phyloP scores from a whole-genome alignment of 2,113 vertebrate genomes.

The Haemorhous mexicanus region DNA sequence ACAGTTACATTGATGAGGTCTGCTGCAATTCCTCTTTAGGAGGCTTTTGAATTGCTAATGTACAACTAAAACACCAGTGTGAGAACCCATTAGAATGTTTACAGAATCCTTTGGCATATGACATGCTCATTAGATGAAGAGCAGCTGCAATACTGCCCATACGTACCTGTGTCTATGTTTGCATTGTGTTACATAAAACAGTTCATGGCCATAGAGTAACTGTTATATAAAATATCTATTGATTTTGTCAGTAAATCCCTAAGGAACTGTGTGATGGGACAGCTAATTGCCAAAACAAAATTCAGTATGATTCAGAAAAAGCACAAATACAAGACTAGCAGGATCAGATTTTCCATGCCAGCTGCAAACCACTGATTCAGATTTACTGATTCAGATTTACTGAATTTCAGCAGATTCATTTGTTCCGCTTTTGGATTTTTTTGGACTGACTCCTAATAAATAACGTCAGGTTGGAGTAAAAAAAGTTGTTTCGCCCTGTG shows the following conservation, averaged over 20 bases:
- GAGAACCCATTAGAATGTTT: neutral
- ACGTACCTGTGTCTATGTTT: neutral
- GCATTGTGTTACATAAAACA: neutral
- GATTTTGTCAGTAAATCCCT: neutral
- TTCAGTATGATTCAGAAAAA: neutral
- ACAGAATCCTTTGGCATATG: neutral
- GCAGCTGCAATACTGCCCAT: neutral
- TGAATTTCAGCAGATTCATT: neutral
- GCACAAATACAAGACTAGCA: neutral
- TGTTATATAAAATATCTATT: neutral
- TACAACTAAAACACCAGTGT: fast-evolving
- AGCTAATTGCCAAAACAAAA: neutral
- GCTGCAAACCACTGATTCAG: neutral
- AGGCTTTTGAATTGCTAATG: neutral
- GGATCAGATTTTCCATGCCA: neutral
- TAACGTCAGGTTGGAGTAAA: neutral
- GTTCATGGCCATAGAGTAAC: neutral
- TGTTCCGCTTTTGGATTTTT: neutral
- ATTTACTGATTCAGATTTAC: neutral
- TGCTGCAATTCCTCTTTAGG: neutral
- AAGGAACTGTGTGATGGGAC: neutral
- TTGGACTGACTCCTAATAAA: neutral
- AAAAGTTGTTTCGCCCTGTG: neutral
- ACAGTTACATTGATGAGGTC: neutral
- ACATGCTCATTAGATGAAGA: neutral